Base-by-base conservation (phyloP, 2,797 vertebrate species). In the Fistularia tabacaria region DNA sequence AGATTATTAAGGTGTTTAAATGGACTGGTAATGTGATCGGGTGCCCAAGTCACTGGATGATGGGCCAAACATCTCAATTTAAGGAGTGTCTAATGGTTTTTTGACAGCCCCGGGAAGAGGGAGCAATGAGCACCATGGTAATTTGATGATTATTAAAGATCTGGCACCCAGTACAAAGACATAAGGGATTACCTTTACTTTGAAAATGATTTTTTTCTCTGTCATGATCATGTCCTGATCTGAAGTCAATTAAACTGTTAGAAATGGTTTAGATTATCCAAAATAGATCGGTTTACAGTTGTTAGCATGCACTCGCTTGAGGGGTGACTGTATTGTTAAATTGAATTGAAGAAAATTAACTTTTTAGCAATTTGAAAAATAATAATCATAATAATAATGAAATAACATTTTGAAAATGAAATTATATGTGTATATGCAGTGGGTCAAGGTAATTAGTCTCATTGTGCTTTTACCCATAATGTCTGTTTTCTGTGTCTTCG, bases 371-470 rank as follows among this genome's bases (percentile, higher is more conserved):
- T 3, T 3, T 25, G 25, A 25, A 25, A 25, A 50, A 57, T 66
- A 60, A 65, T 73, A 57, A 72, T 72, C 41, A 47, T 64, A 59
- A 58, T 58, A 68, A 75, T 65, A 54, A 73, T 51, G n/a, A 46
- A 81, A 71, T 67, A n/a, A 76, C 25, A 25, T 25, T 25, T 25
- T 3, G 5, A 25, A 25, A 25, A 25, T 25, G 25, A 25, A 25
- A 25, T 3, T 25, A 25, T 25, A 25, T 25, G 5, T 5, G 25
- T 5, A 25, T 25, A 5, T 25, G 25, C 74, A 74, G 36, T 12
- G 43, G 79, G 82, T 82, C 73, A 76, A 53, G 73, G 74, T 73
- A 78, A 80, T 80, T 77, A 57, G 66, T 61, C 69, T 57, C 63
- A 68, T 77, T 73, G 71, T 63, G 36, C n/a, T 36, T 62, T 62